phyloP scores from a whole-genome alignment of 2,888 invertebrate genomes.

The Andrena praecox region DNA sequence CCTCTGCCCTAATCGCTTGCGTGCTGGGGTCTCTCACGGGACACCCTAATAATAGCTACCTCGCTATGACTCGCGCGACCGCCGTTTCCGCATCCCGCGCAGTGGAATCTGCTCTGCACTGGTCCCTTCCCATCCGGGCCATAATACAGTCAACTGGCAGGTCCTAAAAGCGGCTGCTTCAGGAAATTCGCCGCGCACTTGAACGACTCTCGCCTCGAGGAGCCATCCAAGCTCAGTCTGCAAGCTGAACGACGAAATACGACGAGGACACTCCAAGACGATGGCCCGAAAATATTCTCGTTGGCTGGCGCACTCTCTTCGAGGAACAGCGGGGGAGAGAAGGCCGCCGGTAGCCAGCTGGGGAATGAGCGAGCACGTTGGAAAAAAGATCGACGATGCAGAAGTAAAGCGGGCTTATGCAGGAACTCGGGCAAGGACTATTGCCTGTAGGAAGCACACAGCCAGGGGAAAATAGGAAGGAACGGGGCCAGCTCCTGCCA shows the following conservation, averaged over 20 bases:
- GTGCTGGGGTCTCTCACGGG: too few relatives aligned
- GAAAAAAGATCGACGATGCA: slow-evolving; percentile 39
- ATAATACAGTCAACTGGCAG: slow-evolving; percentile 1
- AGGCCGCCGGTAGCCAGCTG: neutral
- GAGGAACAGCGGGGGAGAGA: neutral
- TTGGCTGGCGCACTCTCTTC: neutral
- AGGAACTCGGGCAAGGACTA: neutral
- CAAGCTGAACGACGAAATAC: slow-evolving; percentile 34
- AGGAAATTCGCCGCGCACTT: slow-evolving; percentile 31
- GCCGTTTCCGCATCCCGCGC: too few relatives aligned
- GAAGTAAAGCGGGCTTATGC: slow-evolving; percentile 24
- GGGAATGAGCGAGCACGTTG: neutral
- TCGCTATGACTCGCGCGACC: too few relatives aligned
- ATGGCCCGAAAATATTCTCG: slow-evolving; percentile 38
- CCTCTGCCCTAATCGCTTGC: too few relatives aligned
- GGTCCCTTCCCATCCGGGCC: neutral
- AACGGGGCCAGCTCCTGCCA: neutral
- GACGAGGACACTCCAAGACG: slow-evolving; percentile 43
- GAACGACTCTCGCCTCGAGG: slow-evolving; percentile 27
- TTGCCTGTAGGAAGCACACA: neutral
- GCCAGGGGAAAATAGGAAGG: neutral
- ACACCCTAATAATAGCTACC: too few relatives aligned
- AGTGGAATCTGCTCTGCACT: neutral
- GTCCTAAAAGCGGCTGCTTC: slow-evolving; percentile 21
- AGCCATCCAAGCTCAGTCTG: slow-evolving; percentile 20